A percentile compares a stretch with the other conserved stretches of the same genome.
phyloP scores from a whole-genome alignment of 2,888 invertebrate species.

The Chalcosyrphus nemorum region DNA sequence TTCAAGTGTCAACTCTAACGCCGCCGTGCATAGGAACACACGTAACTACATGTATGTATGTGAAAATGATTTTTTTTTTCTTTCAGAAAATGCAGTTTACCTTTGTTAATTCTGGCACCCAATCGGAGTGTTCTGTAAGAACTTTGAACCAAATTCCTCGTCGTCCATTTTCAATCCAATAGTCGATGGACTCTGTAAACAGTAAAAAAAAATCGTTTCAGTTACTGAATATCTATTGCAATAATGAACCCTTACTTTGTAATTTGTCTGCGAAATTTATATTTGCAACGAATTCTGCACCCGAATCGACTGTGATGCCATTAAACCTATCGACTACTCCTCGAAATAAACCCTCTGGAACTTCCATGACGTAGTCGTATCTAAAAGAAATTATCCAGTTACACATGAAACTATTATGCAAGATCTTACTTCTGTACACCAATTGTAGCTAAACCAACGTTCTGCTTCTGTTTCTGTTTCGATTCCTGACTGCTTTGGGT shows the following conservation, averaged over 20 bases:
- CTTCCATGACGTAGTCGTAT: conserved; percentile 75
- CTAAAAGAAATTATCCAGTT: conserved; percentile 43
- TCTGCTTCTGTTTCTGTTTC: neutral
- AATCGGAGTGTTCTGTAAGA: conserved; percentile 86
- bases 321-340: conserved; percentile 86
- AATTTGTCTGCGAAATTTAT: conserved; percentile 84
- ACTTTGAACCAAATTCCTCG: conserved; percentile 93
- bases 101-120: conserved; percentile 89
- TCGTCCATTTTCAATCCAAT: conserved; percentile 86
- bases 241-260: conserved; percentile 83
- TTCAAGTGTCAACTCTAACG: neutral
- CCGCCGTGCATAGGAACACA: neutral
- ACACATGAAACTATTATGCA: conserved; percentile 1
- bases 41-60: too few species aligned
- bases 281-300: conserved; percentile 83
- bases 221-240: neutral
- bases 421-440: conserved; percentile 29
- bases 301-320: conserved; percentile 88
- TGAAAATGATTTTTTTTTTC: too few species aligned
- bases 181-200: conserved; percentile 86
- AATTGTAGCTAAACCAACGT: neutral
- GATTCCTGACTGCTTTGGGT: neutral
- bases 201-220: conserved; percentile 79
- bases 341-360: conserved; percentile 81
- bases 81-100: too few species aligned